Percentiles rank a stretch among this genome's conserved stretches.
phyloP scores from a whole-genome alignment of 2,888 invertebrate species.

The Chymomyza procnemis region DNA sequence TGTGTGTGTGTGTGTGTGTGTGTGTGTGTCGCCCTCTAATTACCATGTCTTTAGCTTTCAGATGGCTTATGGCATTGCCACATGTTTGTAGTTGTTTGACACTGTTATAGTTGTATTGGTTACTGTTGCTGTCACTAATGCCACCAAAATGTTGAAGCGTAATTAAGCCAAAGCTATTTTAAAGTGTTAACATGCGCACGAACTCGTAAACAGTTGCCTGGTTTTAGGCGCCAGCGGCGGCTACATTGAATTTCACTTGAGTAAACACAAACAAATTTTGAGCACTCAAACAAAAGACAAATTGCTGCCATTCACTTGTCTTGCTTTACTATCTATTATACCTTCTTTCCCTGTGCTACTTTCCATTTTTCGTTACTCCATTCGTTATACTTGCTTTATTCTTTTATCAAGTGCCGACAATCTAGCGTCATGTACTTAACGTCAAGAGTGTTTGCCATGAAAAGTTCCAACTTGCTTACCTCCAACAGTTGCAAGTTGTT shows the following conservation, averaged over 20 bases:
- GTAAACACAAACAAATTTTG: not conserved
- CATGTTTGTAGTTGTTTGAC: constrained; percentile 40
- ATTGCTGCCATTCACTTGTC: constrained; percentile 53
- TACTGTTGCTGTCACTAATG: constrained; percentile 33
- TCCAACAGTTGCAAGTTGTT: constrained; percentile 44
- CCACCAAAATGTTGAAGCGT: constrained; percentile 50
- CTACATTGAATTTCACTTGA: constrained; percentile 55
- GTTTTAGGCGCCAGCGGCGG: constrained; percentile 40
- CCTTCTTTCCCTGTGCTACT: not conserved
- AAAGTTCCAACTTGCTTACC: constrained; percentile 7
- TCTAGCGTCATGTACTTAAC: constrained; percentile 34
- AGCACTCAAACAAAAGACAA: constrained; percentile 64
- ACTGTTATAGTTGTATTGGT: constrained; percentile 18
- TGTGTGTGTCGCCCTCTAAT: constrained; percentile 49
- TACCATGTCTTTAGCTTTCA: constrained; percentile 69
- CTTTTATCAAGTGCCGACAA: constrained; percentile 34
- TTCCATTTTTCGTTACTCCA: not conserved
- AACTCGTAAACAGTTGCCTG: not conserved
- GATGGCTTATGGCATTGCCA: constrained; percentile 64
- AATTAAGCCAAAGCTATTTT: constrained; percentile 41
- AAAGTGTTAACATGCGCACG: constrained; percentile 1
- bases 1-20: constrained; percentile 10
- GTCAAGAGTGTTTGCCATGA: constrained; percentile 62
- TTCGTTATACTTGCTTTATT: not conserved
- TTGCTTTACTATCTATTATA: constrained; percentile 12